phyloP scores from a whole-genome alignment of 30 jellyfish, hydroid and myxozoan genomes.

The Aurelia aurita complex sp. Pacific region DNA sequence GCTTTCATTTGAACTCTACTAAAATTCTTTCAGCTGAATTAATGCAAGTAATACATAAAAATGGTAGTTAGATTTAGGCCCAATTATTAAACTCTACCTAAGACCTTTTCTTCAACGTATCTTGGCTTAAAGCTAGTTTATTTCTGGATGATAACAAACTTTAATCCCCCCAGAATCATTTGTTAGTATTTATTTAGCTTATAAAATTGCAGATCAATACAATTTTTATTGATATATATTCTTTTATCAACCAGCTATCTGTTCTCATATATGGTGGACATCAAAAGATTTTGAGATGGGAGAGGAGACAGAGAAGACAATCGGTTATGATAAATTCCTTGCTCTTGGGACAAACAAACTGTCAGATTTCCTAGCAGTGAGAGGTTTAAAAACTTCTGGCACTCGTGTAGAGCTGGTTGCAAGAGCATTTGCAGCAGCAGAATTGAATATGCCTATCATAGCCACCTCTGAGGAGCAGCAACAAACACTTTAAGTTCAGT shows the following conservation, averaged over 20 bases:
- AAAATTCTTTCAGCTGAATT: not conserved
- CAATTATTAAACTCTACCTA: not conserved
- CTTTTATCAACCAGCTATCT: constrained; percentile 13
- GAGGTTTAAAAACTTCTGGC: constrained; percentile 57
- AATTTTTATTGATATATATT: not conserved
- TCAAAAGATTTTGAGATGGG: constrained; percentile 7
- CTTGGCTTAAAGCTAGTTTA: too few species aligned
- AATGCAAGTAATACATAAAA: not conserved
- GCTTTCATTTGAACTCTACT: not conserved
- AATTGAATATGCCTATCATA: constrained; percentile 30
- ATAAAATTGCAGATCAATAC: not conserved
- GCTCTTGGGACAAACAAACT: constrained; percentile 10
- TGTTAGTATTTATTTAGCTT: not conserved
- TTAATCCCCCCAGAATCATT: not conserved
- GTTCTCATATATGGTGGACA: not conserved
- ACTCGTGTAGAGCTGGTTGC: constrained; percentile 59
- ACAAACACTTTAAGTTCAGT: constrained; percentile 10
- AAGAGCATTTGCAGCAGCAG: constrained; percentile 66
- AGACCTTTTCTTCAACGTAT: too few species aligned
- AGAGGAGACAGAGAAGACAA: constrained; percentile 1
- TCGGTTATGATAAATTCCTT: constrained; percentile 8
- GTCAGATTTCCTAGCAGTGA: constrained; percentile 38
- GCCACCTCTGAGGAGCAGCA: constrained; percentile 39
- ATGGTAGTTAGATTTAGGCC: not conserved
- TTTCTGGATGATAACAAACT: too few species aligned